Evolutionary conservation across 2,888 invertebrate species (phyloP), one percentile per base, ranked within the genome.

Genomic region (Scrobipalpa costella): DNA sequence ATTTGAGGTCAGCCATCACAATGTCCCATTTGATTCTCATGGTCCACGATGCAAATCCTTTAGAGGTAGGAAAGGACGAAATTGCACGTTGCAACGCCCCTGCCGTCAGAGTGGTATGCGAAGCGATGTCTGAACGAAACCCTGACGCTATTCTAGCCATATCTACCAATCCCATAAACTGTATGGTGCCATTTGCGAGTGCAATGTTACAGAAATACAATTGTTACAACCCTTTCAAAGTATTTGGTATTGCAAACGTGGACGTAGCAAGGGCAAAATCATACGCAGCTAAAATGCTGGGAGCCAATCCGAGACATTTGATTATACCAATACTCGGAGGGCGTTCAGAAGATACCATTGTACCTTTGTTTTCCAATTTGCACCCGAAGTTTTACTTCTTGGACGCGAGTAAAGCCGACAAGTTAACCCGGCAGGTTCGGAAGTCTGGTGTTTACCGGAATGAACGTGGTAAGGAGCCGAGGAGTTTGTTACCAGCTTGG

Each of bases 291-390:
- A 75, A 73, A 34, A 71, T 71, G 40, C 71, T 87, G 6, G 68
- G 78, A 49, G 72, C 80, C 0, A 79, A 76, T 63, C 77, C 83
- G 11, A 58, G 66, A 11, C 67, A 73, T 21, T 61, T 88, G 27
- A 62, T 71, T 7, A 64, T 88, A 36, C 88, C 87, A 13, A 84
- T 87, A 0, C 80, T 88, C 15, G 85, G 88, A 60, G 88, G 86
- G 0, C 85, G 86, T 69, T 87, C 87, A 0, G 84, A 84, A 15
- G 76, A 84, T 1, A 85, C 86, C 1, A 78, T 86, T 40, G 72
- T 87, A 61, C 88, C 87, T 5, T 66, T 88, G 33, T 87, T 85
- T 72, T 87, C 87, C 1, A 83, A 81, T 69, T 66, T 87, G 55
- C 62, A 69, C 2, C 85, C 85, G 0, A 55, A 65, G 1, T 69